A percentile compares a stretch with the other conserved stretches of the same genome.
Evolutionary conservation across 2,888 invertebrate genomes (phyloP).

Genomic region (Adelognathus sp.): DNA sequence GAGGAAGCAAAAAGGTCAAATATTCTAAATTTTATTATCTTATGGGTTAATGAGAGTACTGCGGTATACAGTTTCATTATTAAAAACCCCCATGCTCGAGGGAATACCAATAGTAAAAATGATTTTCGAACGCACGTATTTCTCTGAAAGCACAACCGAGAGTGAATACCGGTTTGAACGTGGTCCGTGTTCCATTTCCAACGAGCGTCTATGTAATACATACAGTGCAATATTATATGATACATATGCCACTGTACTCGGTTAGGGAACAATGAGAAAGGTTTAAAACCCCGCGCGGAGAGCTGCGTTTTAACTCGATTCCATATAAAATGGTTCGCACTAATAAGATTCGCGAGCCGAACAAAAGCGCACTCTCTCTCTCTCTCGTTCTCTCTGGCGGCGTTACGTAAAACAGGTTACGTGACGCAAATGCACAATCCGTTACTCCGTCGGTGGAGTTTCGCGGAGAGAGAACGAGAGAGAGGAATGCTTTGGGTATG

Average conservation of each 20-base stretch:
- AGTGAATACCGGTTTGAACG: neutral
- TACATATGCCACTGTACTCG: neutral
- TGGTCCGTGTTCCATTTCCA: conserved; percentile 10
- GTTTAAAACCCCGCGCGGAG: conserved; percentile 64
- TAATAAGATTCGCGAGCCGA: conserved; percentile 75
- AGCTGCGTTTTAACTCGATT: conserved; percentile 74
- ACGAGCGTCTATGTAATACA: neutral
- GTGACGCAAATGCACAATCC: conserved; percentile 76
- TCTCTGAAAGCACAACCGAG: conserved; percentile 7
- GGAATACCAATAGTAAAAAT: neutral
- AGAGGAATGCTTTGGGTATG: conserved; percentile 4
- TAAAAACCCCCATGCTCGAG: neutral
- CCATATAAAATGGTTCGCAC: conserved; percentile 71
- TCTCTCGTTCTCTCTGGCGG: no score
- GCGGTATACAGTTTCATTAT: neutral
- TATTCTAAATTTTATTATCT: neutral
- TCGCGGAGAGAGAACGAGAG: neutral
- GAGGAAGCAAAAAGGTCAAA: neutral
- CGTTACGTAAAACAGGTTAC: conserved; percentile 76
- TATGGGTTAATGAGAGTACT: neutral
- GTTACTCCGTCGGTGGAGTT: conserved; percentile 47
- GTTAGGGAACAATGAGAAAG: conserved; percentile 60
- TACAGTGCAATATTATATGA: conserved; percentile 10
- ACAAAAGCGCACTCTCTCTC: conserved; percentile 76
- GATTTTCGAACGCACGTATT: conserved; percentile 12